Base-by-base conservation (phyloP, 2,888 invertebrate genomes). In the Spialia ferax region DNA sequence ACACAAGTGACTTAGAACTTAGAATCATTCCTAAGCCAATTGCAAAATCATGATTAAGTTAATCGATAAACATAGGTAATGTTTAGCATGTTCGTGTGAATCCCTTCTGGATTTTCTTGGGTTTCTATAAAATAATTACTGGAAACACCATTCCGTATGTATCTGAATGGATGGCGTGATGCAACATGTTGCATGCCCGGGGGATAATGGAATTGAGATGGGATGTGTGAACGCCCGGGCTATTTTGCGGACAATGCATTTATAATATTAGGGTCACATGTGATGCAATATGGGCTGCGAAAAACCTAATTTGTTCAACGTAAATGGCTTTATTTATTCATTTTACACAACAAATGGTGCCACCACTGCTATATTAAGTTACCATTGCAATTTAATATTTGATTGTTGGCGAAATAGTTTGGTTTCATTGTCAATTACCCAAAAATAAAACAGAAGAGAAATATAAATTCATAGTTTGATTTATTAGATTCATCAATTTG, bases 141-240 rank as follows among this genome's bases (percentile, higher is more conserved):
- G 48, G 23, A 3, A 45, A 56, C 38, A 48, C 18, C 22, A 11
- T 22, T 22, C 59, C 20, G 56, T 35, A 13, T 35, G 4, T 29
- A n/a, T 42, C 26, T 50, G 3, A 48, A 23, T 63, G 42, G 42
- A 63, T 38, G 54, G 11, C 23, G 13, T 20, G 32, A 56, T 56
- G 59, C 59, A 59, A 59, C 59, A 45, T 45, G 56, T 64, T 45
- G 32, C 22, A 32, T 48, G 22, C 29, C 15, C 38, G 45, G 56
- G 63, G 63, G 56, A 52, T 52, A 52, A 64, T 32, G 63, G 56
- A 48, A 64, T 64, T 64, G 63, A 22, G 32, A 64, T 64, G 63
- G 56, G 56, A 64, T 23, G 23, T 62, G 63, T 63, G 38, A 32
- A 20, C 45, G 22, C 55, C 32, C 22, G 15, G 56, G 32, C 45